Evolutionary conservation across 2,888 invertebrate genomes (phyloP), one percentile per base, ranked within the genome.

Genomic region (Melolontha melolontha): DNA sequence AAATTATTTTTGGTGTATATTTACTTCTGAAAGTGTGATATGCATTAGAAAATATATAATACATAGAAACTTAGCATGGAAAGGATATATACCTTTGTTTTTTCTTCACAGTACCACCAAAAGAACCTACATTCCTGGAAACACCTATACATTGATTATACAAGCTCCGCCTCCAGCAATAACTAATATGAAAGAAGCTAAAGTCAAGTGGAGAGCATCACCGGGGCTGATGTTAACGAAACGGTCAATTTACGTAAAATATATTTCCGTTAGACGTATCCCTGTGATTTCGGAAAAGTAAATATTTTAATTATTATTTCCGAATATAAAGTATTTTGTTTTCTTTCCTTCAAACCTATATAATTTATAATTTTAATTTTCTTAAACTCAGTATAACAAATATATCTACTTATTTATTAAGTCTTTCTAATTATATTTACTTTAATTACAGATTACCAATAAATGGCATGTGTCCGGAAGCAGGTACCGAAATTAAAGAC

Each of bases 181-280:
- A 41, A 69, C 70, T 0, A 69, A 66, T 27, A 70, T 82, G 4
- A 77, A 76, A 47, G 78, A 79, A 71, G 78, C 77, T 1, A 80
- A 77, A 73, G 75, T 81, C 0, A 78, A 75, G 64, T 82, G 82
- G 82, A 75, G 71, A 10, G 76, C 78, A 44, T 76, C 77, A 54
- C 72, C 74, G 7, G 75, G 76, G 34, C 64, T 75, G 12, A 73
- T 78, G 14, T 79, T 80, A 27, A 64, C 78, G 7, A 75, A 74
- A 5, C 75, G 75, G 27, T 39, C 73, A 1, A 75, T 82, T 39
- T 66, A 72, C 8, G 76, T 82, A 0, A 75, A 77, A 12, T 76
- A 74, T 62, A 69, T 81, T 27, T 41, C 64, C 6, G 71, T 80
- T n/a, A 70, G 75, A 39, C 59, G 72, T 34, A 17, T 76, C 12